Conservation (phyloP, 2,797 vertebrate species). For the Orestias chungarensis region DNA sequence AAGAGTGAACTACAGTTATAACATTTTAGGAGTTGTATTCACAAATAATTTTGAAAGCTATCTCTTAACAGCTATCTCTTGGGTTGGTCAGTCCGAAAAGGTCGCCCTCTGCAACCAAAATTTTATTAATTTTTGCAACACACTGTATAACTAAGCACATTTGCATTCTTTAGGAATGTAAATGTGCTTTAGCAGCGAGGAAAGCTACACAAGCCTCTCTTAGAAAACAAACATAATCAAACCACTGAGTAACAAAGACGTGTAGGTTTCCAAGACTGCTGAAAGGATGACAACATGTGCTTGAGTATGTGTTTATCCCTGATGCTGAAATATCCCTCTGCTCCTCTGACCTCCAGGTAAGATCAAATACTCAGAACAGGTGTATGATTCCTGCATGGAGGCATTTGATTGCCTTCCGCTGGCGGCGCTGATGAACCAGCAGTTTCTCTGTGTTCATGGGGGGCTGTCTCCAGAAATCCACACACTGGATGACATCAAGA, state of each 20-base stretch:
- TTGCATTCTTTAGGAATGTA: background rate
- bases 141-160: too few species aligned
- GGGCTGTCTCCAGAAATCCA: conserved; percentile 86
- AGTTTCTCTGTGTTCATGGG: conserved; percentile 86
- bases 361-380: conserved; percentile 88
- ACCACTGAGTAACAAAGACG: background rate
- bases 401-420: conserved; percentile 86
- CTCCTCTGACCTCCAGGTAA: conserved; percentile 76
- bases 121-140: background rate
- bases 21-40: too few species aligned
- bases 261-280: conserved; percentile 6
- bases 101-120: background rate
- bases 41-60: background rate
- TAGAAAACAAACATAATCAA: background rate
- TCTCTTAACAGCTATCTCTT: background rate
- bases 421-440: conserved; percentile 87
- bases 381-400: conserved; percentile 87
- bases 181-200: background rate
- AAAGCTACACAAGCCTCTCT: background rate
- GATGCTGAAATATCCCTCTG: conserved; percentile 37
- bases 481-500: conserved; percentile 86
- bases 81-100: background rate
- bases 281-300: conserved; percentile 28
- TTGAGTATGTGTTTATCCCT: conserved; percentile 23
- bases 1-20: too few species aligned